Base-by-base conservation (phyloP, 2,113 vertebrate genomes). In the Sula dactylatra region DNA sequence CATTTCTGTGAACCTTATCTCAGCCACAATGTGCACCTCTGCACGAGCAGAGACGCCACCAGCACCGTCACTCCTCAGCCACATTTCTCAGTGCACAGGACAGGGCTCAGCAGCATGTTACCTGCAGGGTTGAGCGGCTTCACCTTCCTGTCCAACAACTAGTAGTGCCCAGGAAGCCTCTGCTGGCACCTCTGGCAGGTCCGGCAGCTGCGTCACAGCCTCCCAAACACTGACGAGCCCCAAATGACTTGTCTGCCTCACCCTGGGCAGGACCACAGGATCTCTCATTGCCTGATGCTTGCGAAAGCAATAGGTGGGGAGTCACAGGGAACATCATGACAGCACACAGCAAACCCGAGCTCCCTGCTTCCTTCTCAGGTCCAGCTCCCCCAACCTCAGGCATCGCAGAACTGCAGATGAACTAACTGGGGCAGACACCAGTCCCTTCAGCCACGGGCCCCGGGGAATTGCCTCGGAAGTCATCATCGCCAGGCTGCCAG, bases 31-130 rank as follows among this genome's bases (percentile, higher is more conserved):
- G 8, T 0, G 9, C 25, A 14, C 11, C 34, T 29, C 5, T 9
- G 38, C 84, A 13, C 6, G 1, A 78, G 55, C 84, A 82, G 32
- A 26, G 71, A 7, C 10, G 16, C 2, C n/a, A 20, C 24, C n/a
- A 31, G 24, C 66, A 25, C 27, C 1, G 1, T 11, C 86, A 21
- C 59, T 5, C 29, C 83, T 47, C 70, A 50, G 59, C 45, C 45
- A 11, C 2, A 0, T 8, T 27, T 6, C 38, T 27, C 24, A 5
- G 27, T 0, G 0, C 18, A 1, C 0, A 3, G 24, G 26, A 50
- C 3, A 17, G 93, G 32, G 65, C 21, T 4, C 64, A 27, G 69
- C 78, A 32, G 19, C n/a, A 40, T 0, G 0, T 31, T 22, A 81
- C 73, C 77, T 73, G 69, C 0, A 2, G 54, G 62, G n/a, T 2